These are phyloP conservation scores for Melinaea menophilus DNA, from an alignment of 2,888 invertebrate species.

Conservation along the genomic window DNA sequence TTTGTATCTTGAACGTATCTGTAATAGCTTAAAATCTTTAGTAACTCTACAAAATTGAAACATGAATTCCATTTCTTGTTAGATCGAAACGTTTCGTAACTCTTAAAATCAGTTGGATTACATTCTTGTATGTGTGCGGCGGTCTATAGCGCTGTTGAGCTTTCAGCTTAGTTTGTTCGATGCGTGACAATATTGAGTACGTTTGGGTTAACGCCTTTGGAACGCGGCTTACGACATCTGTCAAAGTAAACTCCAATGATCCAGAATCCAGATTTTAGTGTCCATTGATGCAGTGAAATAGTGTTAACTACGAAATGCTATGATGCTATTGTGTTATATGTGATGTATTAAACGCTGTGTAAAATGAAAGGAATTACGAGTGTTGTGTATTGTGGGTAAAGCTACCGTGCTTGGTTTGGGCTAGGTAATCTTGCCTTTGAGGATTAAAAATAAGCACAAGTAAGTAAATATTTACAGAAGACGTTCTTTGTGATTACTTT, in stretches of 20 bases:
- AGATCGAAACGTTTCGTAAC: background rate
- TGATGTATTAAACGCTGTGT: conserved; percentile 49
- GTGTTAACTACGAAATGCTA: conserved; percentile 44
- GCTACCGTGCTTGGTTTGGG: conserved; percentile 50
- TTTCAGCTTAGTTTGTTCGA: conserved; percentile 53
- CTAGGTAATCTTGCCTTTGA: conserved; percentile 48
- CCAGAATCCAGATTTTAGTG: conserved; percentile 42
- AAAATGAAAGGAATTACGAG: conserved; percentile 64
- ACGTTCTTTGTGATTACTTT: conserved; percentile 11
- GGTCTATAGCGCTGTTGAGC: conserved; percentile 18
- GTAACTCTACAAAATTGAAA: conserved; percentile 9
- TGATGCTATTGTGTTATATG: conserved; percentile 46
- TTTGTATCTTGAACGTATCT: conserved; percentile 4
- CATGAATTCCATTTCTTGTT: background rate
- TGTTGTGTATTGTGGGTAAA: conserved; percentile 53
- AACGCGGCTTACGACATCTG: conserved; percentile 64
- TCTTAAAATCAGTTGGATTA: conserved; percentile 15
- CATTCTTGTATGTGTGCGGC: conserved; percentile 15
- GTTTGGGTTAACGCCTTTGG: conserved; percentile 49
- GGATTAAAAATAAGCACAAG: conserved; percentile 66
- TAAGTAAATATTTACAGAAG: conserved; percentile 66
- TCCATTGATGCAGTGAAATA: conserved; percentile 42
- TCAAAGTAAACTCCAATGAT: conserved; percentile 46
- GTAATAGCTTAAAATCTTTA: background rate
- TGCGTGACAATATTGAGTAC: conserved; percentile 57